Evolutionary conservation across 2,888 invertebrate genomes (phyloP).

Genomic region (Noctua comes): DNA sequence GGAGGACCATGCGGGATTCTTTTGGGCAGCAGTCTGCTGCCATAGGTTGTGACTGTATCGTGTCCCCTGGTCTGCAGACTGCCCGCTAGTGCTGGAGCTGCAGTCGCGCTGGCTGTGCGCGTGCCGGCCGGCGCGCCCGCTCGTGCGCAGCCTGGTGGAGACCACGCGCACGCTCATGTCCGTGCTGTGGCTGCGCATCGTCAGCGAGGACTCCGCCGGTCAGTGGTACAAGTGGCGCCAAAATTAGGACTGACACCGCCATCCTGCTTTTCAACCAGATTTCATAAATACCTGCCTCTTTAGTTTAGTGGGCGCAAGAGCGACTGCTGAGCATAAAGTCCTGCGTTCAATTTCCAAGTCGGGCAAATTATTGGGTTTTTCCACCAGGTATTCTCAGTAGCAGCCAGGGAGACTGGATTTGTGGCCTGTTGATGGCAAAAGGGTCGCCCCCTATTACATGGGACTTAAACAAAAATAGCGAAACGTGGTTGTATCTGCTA

Average conservation of each 20-base stretch:
- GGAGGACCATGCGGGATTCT: background rate
- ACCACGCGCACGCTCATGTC: conserved; percentile 94
- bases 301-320: background rate
- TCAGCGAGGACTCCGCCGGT: conserved; percentile 95
- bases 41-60: background rate
- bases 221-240: conserved; percentile 56
- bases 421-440: background rate
- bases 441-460: background rate
- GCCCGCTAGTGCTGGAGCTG: conserved; percentile 92
- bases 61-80: conserved; percentile 87
- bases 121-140: conserved; percentile 70
- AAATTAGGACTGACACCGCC: background rate
- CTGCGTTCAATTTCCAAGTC: background rate
- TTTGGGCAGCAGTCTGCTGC: background rate
- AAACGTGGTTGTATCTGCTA: too few relatives aligned
- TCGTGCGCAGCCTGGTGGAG: conserved; percentile 94
- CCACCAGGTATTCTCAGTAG: background rate
- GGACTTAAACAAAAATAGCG: background rate
- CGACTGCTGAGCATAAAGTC: background rate
- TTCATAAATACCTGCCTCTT: background rate
- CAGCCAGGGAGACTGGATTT: background rate
- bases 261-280: background rate
- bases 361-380: background rate
- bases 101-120: conserved; percentile 87
- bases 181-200: conserved; percentile 93